Conservation (phyloP, 2,113 vertebrate genomes). For the Canis aureus region DNA sequence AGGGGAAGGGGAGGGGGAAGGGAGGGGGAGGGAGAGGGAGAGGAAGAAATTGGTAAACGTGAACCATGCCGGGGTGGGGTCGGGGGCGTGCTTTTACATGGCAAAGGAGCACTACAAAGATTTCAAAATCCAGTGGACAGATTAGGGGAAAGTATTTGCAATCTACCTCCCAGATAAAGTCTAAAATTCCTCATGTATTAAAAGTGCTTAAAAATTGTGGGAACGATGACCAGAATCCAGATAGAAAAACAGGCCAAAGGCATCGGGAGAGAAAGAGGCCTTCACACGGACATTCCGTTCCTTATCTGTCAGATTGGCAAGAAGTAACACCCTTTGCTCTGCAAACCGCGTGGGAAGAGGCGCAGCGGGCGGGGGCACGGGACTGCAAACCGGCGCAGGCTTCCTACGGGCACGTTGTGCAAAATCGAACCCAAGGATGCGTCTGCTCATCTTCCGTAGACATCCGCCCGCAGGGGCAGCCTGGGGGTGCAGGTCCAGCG, state of each 20-base stretch:
- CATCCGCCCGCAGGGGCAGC: not conserved
- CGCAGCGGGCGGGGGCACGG: fast-evolving
- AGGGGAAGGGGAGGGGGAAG: no score
- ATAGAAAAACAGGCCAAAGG: not conserved
- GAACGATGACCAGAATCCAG: not conserved
- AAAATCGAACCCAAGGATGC: fast-evolving
- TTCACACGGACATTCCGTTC: fast-evolving
- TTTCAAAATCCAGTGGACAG: not conserved
- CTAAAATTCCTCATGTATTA: no score
- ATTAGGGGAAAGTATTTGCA: fast-evolving
- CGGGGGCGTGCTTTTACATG: fast-evolving
- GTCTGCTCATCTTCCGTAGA: not conserved
- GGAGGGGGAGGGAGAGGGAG: no score
- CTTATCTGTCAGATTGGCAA: not conserved
- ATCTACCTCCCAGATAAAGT: not conserved
- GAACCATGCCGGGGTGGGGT: fast-evolving
- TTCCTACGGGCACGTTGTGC: not conserved
- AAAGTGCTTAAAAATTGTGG: not conserved
- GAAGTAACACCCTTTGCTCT: not conserved
- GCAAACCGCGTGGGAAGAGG: fast-evolving
- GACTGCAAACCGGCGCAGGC: not conserved
- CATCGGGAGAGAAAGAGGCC: no score
- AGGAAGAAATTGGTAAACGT: not conserved
- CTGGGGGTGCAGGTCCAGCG: fast-evolving
- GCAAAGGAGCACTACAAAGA: not conserved